phyloP scores from a whole-genome alignment of 2,888 invertebrate genomes.

The Syrphus vitripennis region DNA sequence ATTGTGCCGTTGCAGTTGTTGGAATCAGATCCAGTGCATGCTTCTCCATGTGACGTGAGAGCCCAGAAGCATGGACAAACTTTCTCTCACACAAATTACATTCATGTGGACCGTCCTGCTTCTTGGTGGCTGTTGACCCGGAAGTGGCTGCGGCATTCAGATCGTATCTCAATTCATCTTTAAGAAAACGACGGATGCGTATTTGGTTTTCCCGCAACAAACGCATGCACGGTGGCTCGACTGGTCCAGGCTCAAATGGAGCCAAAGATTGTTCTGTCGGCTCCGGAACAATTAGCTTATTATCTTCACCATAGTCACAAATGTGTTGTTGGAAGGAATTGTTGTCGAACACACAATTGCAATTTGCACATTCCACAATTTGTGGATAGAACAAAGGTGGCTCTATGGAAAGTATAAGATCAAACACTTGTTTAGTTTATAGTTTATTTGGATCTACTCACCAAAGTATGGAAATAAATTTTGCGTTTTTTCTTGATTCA shows the following conservation, averaged over 20 bases:
- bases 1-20: slow-evolving; percentile 43
- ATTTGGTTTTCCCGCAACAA: slow-evolving; percentile 79
- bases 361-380: slow-evolving; percentile 77
- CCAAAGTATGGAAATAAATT: slow-evolving; percentile 19
- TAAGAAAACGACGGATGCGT: slow-evolving; percentile 78
- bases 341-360: slow-evolving; percentile 75
- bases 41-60: slow-evolving; percentile 80
- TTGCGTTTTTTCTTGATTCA: slow-evolving; percentile 42
- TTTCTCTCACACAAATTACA: slow-evolving; percentile 80
- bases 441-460: neutral
- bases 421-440: neutral
- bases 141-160: slow-evolving; percentile 66
- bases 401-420: neutral
- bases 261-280: slow-evolving; percentile 72
- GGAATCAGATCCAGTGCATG: slow-evolving; percentile 79
- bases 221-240: slow-evolving; percentile 75
- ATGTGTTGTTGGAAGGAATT: slow-evolving; percentile 75
- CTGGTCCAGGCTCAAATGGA: slow-evolving; percentile 53
- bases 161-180: slow-evolving; percentile 79
- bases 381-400: slow-evolving; percentile 37
- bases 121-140: slow-evolving; percentile 70
- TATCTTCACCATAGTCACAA: slow-evolving; percentile 75
- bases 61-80: slow-evolving; percentile 80
- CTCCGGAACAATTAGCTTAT: slow-evolving; percentile 71
- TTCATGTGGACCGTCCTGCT: slow-evolving; percentile 77